Conservation (phyloP, 2,797 vertebrate species). For the Myotis daubentonii region DNA sequence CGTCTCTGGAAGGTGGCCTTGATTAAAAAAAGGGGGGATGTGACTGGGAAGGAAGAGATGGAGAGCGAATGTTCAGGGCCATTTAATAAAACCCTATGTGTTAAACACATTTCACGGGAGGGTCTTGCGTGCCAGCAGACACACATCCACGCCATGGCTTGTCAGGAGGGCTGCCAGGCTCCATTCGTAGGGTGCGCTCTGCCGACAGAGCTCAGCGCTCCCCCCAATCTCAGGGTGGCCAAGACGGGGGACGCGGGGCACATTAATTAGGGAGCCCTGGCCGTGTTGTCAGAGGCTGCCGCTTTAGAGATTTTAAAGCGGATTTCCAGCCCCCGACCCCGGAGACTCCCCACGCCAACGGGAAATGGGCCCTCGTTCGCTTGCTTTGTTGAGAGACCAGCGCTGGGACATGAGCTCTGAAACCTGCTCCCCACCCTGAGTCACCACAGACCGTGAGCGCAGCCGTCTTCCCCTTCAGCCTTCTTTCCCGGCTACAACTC, state of each 20-base stretch:
- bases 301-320: slow-evolving; percentile 55
- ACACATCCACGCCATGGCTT: slow-evolving; percentile 58
- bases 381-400: slow-evolving; percentile 44
- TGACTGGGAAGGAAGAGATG: slow-evolving; percentile 64
- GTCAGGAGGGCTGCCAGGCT: slow-evolving; percentile 59
- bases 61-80: slow-evolving; percentile 28
- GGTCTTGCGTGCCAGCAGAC: slow-evolving; percentile 66
- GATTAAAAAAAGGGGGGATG: slow-evolving; percentile 7
- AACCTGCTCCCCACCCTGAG: not conserved
- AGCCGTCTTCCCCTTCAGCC: not conserved
- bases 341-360: slow-evolving; percentile 38
- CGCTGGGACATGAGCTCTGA: slow-evolving; percentile 46
- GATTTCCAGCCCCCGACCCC: slow-evolving; percentile 41
- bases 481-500: not conserved
- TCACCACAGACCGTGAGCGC: not conserved
- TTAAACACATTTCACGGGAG: slow-evolving; percentile 60
- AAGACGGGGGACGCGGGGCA: slow-evolving; percentile 47
- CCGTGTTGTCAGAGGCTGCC: slow-evolving; percentile 62
- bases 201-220: slow-evolving; percentile 40
- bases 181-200: slow-evolving; percentile 33
- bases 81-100: slow-evolving; percentile 45
- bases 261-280: slow-evolving; percentile 58
- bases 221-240: slow-evolving; percentile 55
- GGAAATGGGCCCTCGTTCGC: slow-evolving; percentile 49
- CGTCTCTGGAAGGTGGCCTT: slow-evolving; percentile 72